Evolutionary conservation across 2,888 invertebrate species (phyloP), one percentile per base, ranked within the genome.

Genomic region (Synanthedon myopaeformis): DNA sequence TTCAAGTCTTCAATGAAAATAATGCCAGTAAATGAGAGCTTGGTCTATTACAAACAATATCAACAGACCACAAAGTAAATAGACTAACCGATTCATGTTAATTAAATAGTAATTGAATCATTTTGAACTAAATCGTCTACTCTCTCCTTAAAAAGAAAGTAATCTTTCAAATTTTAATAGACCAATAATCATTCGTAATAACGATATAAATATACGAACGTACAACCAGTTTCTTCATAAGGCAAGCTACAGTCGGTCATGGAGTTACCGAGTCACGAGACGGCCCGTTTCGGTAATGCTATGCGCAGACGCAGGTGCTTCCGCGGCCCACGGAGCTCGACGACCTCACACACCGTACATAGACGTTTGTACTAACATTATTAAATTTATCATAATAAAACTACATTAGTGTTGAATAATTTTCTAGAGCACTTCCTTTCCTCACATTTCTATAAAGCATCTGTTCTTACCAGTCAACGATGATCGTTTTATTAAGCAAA

Each of bases 231-330:
- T 60, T 55, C 57, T 57, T 59, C 55, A 57, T 58, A 61, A 56
- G 57, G 58, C 57, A 51, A 42, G 48, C 51, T 42, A 51, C 35
- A 49, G 50, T 52, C 52, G 52, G 48, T 53, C 17, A 57, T 51
- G 45, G 51, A 54, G 17, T 49, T 51, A 42, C 51, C 42, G 53
- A 53, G 53, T 54, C 53, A 23, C 45, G 49, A 17, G 52, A 59
- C 57, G 58, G 54, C 57, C 64, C 57, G 56, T 60, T 61, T 62
- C 60, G 60, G 64, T 62, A 58, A 64, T 60, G 73, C 72, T 70
- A 72, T 69, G 73, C 64, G 73, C 64, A 61, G 51, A 58, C 59
- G 63, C 73, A 72, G 73, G 72, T 67, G 73, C 49, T 79, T 82
- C 79, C 78, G 74, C 63, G 68, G 60, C 64, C 64, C 61, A 63